Conservation (phyloP, 2,888 invertebrate species). For the Zaprionus bogoriensis region DNA sequence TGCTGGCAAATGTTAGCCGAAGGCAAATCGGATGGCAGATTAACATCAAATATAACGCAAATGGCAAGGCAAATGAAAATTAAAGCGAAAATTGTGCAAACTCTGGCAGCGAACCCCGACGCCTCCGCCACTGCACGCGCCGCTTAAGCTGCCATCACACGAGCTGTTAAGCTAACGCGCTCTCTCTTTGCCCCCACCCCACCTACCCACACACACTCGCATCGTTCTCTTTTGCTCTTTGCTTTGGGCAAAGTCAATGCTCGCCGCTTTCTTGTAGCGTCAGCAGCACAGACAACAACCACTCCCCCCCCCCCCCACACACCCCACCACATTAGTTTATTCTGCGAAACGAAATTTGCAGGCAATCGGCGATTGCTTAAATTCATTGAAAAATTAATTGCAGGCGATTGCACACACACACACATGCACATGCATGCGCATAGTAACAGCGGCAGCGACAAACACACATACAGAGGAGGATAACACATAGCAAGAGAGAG, state of each 20-base stretch:
- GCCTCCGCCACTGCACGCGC: neutral
- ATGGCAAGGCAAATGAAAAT: conserved; percentile 41
- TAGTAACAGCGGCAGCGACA: neutral
- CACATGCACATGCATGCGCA: neutral
- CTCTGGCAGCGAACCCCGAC: neutral
- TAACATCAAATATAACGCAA: conserved; percentile 61
- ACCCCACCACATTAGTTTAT: neutral
- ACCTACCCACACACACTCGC: neutral
- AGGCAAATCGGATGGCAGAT: conserved; percentile 70
- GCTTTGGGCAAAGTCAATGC: conserved; percentile 37
- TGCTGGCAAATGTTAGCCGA: conserved; percentile 46
- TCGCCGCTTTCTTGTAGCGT: conserved; percentile 49
- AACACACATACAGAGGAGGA: neutral
- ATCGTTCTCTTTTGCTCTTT: too few relatives aligned
- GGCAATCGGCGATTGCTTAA: conserved; percentile 29
- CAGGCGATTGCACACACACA: conserved; percentile 27
- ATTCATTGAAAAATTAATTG: conserved; percentile 59
- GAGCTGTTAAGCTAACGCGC: conserved; percentile 27
- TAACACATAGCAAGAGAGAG: neutral
- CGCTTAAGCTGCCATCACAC: conserved; percentile 33
- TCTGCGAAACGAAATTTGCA: conserved; percentile 51
- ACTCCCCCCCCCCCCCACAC: neutral
- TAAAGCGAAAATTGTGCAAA: conserved; percentile 34
- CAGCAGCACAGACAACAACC: conserved; percentile 25
- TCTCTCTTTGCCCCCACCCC: neutral